phyloP scores from a whole-genome alignment of 2,888 invertebrate species.

The Drosophila sordidapex region DNA sequence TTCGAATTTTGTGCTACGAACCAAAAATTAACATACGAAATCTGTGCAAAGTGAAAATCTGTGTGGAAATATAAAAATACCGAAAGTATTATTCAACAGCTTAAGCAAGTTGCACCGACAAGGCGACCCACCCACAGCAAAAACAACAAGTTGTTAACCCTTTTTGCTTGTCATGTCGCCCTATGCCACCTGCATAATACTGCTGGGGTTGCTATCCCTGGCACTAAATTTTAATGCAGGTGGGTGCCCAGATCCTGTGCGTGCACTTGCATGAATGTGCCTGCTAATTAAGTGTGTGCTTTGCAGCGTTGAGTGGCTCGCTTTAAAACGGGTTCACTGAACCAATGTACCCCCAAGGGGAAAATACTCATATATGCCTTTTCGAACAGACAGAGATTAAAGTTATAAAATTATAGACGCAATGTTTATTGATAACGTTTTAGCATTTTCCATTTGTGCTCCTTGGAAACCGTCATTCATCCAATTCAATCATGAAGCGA shows the following conservation, averaged over 20 bases:
- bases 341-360: slow-evolving; percentile 40
- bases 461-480: slow-evolving; percentile 3
- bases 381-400: background rate
- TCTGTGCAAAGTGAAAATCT: slow-evolving; percentile 39
- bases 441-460: background rate
- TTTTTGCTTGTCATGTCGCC: slow-evolving; percentile 54
- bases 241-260: slow-evolving; percentile 57
- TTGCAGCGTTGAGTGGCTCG: slow-evolving; percentile 41
- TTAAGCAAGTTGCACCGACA: slow-evolving; percentile 25
- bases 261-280: slow-evolving; percentile 46
- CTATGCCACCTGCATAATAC: slow-evolving; percentile 54
- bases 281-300: slow-evolving; percentile 65
- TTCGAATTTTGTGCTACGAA: slow-evolving; percentile 15
- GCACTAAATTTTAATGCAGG: slow-evolving; percentile 72
- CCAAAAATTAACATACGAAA: slow-evolving; percentile 26
- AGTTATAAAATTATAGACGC: background rate
- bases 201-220: slow-evolving; percentile 60
- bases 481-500: slow-evolving; percentile 2
- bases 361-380: background rate
- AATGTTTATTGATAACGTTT: background rate
- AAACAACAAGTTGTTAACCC: slow-evolving; percentile 52
- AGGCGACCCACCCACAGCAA: background rate
- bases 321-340: slow-evolving; percentile 58
- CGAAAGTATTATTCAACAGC: slow-evolving; percentile 1
- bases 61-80: slow-evolving; percentile 24